Percentiles rank a stretch among this genome's conserved stretches.
phyloP scores from a whole-genome alignment of 2,113 vertebrate genomes.

The Clarias gariepinus region DNA sequence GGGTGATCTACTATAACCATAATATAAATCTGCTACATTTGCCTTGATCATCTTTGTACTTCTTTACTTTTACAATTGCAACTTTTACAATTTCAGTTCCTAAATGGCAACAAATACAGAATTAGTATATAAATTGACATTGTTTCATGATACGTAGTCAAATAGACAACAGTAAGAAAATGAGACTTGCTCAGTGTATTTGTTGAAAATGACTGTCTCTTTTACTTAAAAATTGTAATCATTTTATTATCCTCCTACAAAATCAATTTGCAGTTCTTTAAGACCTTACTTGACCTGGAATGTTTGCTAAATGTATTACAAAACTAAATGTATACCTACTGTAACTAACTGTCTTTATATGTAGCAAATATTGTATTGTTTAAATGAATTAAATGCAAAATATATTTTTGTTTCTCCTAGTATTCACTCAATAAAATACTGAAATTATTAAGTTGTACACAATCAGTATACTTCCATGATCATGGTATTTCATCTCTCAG shows the following conservation, averaged over 20 bases:
- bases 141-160: conserved; percentile 10
- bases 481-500: conserved; percentile 58
- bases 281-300: neutral
- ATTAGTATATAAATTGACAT: neutral
- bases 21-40: neutral
- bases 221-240: neutral
- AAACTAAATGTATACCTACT: neutral
- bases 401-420: neutral
- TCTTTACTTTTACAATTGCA: neutral
- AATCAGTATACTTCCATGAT: neutral
- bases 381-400: neutral
- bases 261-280: neutral
- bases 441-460: neutral
- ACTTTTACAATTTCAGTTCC: neutral
- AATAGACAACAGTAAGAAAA: conserved; percentile 1
- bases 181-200: neutral
- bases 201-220: conserved; percentile 2
- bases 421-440: conserved; percentile 18
- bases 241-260: neutral
- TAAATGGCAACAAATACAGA: neutral
- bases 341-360: conserved; percentile 13
- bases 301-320: neutral
- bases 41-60: neutral
- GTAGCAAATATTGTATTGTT: neutral
- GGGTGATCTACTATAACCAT: neutral